phyloP scores from a whole-genome alignment of 2,888 invertebrate genomes.

The Clistopyga incitator region DNA sequence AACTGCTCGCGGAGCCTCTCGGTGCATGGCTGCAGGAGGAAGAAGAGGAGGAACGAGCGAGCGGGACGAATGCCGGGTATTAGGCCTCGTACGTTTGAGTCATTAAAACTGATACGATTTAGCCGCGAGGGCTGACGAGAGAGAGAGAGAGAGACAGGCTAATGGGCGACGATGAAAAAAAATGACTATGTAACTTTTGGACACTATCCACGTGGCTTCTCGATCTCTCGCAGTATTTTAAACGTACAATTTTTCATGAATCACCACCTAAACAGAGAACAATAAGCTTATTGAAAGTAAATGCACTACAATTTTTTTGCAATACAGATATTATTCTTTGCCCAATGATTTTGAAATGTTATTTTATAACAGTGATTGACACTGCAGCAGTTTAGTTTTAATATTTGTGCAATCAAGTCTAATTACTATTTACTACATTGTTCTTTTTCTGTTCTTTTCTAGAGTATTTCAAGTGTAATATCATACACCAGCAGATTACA shows the following conservation, averaged over 20 bases:
- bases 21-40: constrained; percentile 41
- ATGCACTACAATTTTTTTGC: neutral
- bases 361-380: neutral
- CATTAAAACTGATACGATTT: constrained; percentile 65
- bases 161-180: constrained; percentile 54
- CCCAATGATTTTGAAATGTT: neutral
- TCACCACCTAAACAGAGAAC: neutral
- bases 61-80: constrained; percentile 65
- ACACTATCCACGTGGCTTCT: constrained; percentile 59
- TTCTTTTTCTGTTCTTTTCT: too few species aligned
- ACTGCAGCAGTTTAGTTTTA: too few species aligned
- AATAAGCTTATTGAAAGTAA: constrained; percentile 4
- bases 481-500: too few species aligned
- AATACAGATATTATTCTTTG: neutral
- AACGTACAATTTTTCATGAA: neutral
- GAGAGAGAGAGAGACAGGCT: constrained; percentile 40
- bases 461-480: too few species aligned
- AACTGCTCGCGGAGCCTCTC: constrained; percentile 17
- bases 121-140: constrained; percentile 54
- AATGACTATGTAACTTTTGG: constrained; percentile 56
- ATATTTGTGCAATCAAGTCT: too few species aligned
- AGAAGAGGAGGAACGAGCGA: constrained; percentile 45
- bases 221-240: constrained; percentile 11
- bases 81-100: constrained; percentile 68
- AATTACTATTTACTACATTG: too few species aligned